phyloP scores from a whole-genome alignment of 1,140 invertebrate genomes.

The Drosophila pachea region DNA sequence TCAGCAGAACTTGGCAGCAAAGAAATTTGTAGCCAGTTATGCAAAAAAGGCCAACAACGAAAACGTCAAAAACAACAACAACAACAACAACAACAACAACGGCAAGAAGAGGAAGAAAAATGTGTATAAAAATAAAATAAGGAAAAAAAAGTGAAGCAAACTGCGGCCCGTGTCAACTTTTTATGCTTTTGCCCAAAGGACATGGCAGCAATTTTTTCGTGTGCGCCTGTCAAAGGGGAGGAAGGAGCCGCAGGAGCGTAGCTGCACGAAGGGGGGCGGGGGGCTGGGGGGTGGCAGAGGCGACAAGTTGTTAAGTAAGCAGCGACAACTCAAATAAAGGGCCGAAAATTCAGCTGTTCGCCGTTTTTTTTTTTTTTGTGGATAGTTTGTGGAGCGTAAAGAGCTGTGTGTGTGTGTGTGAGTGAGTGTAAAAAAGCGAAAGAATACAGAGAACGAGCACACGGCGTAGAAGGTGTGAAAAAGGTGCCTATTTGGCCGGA shows the following conservation, averaged over 20 bases:
- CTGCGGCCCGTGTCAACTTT: slow-evolving; percentile 61
- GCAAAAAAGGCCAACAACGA: slow-evolving; percentile 54
- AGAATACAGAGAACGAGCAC: neutral
- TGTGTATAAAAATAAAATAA: slow-evolving; percentile 14
- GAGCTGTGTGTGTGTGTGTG: slow-evolving; percentile 24
- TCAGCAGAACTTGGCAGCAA: slow-evolving; percentile 11
- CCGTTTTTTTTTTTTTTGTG: slow-evolving; percentile 4
- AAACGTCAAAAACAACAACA: slow-evolving; percentile 27
- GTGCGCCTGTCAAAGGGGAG: slow-evolving; percentile 5
- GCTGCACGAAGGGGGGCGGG: no score
- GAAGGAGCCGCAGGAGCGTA: no score
- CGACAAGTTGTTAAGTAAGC: slow-evolving; percentile 77
- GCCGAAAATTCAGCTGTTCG: slow-evolving; percentile 17
- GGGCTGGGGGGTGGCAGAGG: slow-evolving; percentile 21
- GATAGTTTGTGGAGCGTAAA: slow-evolving; percentile 44
- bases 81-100: slow-evolving; percentile 28
- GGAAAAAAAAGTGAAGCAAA: slow-evolving; percentile 20
- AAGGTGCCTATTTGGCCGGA: slow-evolving; percentile 35
- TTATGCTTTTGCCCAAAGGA: slow-evolving; percentile 65
- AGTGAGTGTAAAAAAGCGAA: neutral
- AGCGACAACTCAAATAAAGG: slow-evolving; percentile 71
- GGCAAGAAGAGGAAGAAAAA: neutral
- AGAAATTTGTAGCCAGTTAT: slow-evolving; percentile 69
- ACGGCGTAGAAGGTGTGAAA: slow-evolving; percentile 61
- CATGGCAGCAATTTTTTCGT: slow-evolving; percentile 49